phyloP scores from a whole-genome alignment of 2,888 invertebrate species.

The Tipula confusa region DNA sequence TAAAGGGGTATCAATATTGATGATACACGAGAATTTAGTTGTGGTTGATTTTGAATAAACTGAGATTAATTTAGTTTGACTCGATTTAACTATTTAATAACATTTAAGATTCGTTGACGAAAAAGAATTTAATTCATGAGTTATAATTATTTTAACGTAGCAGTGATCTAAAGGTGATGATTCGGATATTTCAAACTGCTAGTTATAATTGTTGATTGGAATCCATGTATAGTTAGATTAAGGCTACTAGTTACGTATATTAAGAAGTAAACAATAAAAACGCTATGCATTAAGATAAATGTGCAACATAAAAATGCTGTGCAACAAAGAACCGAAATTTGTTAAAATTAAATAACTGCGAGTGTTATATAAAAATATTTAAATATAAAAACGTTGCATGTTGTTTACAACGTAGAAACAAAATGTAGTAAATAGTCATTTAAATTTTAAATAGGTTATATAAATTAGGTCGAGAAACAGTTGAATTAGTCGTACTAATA shows the following conservation, averaged over 20 bases:
- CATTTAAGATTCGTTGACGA: too few species aligned
- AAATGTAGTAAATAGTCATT: neutral
- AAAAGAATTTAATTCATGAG: too few species aligned
- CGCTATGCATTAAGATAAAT: neutral
- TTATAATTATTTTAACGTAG: too few species aligned
- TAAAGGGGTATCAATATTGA: neutral
- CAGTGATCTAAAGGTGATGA: too few species aligned
- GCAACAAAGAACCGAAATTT: neutral
- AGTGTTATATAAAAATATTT: neutral
- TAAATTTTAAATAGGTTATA: neutral
- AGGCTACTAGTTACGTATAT: too few species aligned
- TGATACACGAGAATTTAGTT: neutral
- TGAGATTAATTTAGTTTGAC: neutral
- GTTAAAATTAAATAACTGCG: neutral
- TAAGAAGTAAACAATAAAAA: neutral
- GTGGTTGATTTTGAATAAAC: neutral
- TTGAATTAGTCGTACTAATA: neutral
- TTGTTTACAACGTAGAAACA: neutral
- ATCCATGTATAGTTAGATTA: too few species aligned
- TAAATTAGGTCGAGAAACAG: neutral
- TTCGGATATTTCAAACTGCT: too few species aligned
- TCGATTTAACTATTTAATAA: neutral
- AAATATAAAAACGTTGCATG: neutral
- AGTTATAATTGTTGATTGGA: too few species aligned
- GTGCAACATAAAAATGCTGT: neutral